Evolutionary conservation across 2,797 vertebrate species (phyloP), one percentile per base, ranked within the genome.

Genomic region (Petrocephalus schoutedeni): DNA sequence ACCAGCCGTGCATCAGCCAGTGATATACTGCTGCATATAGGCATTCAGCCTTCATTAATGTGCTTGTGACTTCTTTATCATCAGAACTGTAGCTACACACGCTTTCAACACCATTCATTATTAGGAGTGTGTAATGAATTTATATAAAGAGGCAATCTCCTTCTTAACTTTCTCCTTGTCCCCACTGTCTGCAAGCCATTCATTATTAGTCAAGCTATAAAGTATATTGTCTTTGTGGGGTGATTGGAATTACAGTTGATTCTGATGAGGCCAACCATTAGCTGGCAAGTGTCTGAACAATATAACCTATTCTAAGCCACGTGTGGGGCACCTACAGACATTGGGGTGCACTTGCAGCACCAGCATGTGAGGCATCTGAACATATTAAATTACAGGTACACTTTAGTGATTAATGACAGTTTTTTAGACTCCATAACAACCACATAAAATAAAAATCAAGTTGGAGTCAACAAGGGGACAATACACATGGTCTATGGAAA

Each of bases 201-300:
- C 88, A 90, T 91, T 85, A 56, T 45, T 71, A 87, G 71, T 21
- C 12, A 10, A 67, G 21, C 58, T 36, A 71, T 14, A 58, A 67
- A 7, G 23, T 10, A 32, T 10, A 85, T 58, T 45, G 28, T 86
- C 45, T 67, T 51, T 10, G 53, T 56, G 4, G 32, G 58, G 41
- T 21, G 1, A 86, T 10, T 86, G 45, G 21, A 82, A 82, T 82
- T 23, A 49, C 45, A 74, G 16, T 14, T 41, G 32, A 74, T 74
- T 36, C 12, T 80, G 41, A 21, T 56, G 82, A 28, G 9, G 49
- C 9, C 74, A 45, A 56, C 5, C 51, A 56, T 14, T 56, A 84
- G 6, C 49, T 84, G 14, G 21, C 56, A 54, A 57, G 74, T 71
- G 28, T 71, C 12, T 67, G 21, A 71, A 49, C 36, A 23, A 19